Evolutionary conservation across 2,113 vertebrate genomes (phyloP).

Genomic region (Rhynchomys soricoides): DNA sequence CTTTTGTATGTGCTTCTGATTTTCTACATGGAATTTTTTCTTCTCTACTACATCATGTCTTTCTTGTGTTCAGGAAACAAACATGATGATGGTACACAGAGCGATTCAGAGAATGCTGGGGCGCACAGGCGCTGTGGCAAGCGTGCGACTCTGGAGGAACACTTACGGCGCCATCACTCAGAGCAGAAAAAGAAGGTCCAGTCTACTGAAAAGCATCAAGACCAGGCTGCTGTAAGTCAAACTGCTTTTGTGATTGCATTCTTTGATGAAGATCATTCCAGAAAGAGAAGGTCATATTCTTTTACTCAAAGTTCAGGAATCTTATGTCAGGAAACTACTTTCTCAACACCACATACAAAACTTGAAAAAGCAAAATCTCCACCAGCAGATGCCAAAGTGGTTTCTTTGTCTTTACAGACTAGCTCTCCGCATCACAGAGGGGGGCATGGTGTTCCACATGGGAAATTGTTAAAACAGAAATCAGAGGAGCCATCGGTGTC

Average conservation of each 20-base stretch:
- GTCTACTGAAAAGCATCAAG: constrained; percentile 85
- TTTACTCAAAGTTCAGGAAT: constrained; percentile 93
- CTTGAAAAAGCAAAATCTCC: constrained; percentile 86
- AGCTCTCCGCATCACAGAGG: constrained; percentile 85
- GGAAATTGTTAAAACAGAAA: constrained; percentile 94
- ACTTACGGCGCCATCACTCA: constrained; percentile 88
- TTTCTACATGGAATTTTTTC: constrained; percentile 29
- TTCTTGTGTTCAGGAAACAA: constrained; percentile 92
- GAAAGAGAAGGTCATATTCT: constrained; percentile 95
- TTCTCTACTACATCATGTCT: constrained; percentile 65
- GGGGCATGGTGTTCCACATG: constrained; percentile 87
- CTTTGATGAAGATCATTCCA: constrained; percentile 94
- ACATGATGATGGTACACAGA: constrained; percentile 98
- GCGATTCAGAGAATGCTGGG: constrained; percentile 96
- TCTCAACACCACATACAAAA: constrained; percentile 90
- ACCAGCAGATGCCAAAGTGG: constrained; percentile 86
- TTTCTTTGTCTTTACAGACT: constrained; percentile 87
- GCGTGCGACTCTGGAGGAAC: constrained; percentile 92
- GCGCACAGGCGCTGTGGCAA: constrained; percentile 92
- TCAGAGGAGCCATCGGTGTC: constrained; percentile 92
- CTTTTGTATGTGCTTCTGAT: constrained; percentile 57
- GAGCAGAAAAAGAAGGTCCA: constrained; percentile 86
- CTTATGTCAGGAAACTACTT: constrained; percentile 88
- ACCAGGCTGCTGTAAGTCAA: constrained; percentile 86
- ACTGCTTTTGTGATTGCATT: constrained; percentile 97